These are phyloP conservation scores for Epicampocera succincta DNA, from an alignment of 2,888 invertebrate genomes.

Conservation along the genomic window DNA sequence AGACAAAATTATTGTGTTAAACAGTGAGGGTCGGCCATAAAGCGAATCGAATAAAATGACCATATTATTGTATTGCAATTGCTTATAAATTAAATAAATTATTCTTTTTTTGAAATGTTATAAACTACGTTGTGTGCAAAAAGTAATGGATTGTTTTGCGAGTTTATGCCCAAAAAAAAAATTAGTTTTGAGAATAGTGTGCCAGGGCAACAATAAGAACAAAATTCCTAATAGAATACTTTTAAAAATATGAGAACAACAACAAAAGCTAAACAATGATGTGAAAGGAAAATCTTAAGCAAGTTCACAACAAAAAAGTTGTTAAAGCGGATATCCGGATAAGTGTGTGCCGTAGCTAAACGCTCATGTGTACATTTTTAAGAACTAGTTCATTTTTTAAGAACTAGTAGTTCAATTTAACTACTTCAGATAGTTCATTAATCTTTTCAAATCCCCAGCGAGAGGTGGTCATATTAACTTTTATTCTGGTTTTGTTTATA, in stretches of 20 bases:
- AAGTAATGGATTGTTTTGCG: too few species aligned
- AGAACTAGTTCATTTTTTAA: slow-evolving; percentile 39
- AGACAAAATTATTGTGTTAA: too few species aligned
- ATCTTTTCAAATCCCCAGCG: slow-evolving; percentile 28
- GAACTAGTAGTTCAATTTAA: slow-evolving; percentile 41
- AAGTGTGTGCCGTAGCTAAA: neutral
- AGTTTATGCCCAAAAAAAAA: too few species aligned
- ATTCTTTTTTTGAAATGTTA: too few species aligned
- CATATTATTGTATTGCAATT: too few species aligned
- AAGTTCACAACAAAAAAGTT: slow-evolving; percentile 30
- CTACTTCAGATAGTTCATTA: slow-evolving; percentile 48
- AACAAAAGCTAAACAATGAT: slow-evolving; percentile 19
- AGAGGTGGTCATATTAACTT: slow-evolving; percentile 27
- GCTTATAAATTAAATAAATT: too few species aligned
- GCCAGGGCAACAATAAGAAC: slow-evolving; percentile 5
- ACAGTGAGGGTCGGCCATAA: too few species aligned
- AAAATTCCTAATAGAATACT: neutral
- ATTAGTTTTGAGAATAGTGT: too few species aligned
- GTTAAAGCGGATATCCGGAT: slow-evolving; percentile 50
- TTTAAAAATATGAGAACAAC: neutral
- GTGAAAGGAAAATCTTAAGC: slow-evolving; percentile 20
- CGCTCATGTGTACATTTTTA: slow-evolving; percentile 3
- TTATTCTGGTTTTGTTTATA: neutral
- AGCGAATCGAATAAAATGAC: too few species aligned
- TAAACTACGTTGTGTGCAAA: too few species aligned